Evolutionary conservation across 1,140 invertebrate genomes (phyloP), one percentile per base, ranked within the genome.

Genomic region (Papilio aristodemus): DNA sequence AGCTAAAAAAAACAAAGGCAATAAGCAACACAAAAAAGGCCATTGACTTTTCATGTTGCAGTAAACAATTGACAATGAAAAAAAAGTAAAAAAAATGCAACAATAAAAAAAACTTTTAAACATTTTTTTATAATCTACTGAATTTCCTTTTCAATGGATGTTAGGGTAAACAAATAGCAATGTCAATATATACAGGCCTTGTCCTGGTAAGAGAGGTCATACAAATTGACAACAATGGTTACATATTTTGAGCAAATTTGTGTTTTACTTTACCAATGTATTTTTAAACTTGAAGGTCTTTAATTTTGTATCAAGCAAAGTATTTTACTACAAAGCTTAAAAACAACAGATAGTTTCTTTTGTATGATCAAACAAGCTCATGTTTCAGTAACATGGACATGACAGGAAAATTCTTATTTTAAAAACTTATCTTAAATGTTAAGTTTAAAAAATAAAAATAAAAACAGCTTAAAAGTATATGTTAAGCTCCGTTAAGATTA

Each of bases 161-260:
- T 62, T 19, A 62, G 36, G n/a, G 14, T 36, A 39, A 62, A 22
- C 32, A 36, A 19, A 14, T 4, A 50, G 14, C 32, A 62, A 39
- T 62, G 59, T 62, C 32, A 36, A 37, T 39, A 19, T 9, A 38
- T n/a, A 62, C n/a, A n/a, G n/a, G 17, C 59, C 59, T 62, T 62
- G 59, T 62, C 36, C 27, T 38, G 14, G 27, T 62, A 19, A 62
- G 1, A 38, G 59, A 62, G 32, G 59, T 36, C 36, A 39, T n/a
- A 36, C 19, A 62, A 38, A 36, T 62, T 38, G 32, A 27, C 57
- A 54, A 62, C 32, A 62, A 39, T 38, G 32, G 27, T 38, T 39
- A 22, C 8, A 22, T 17, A 62, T 62, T 60, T 19, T 22, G 17
- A 22, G 6, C 46, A 54, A 54, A 54, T 13, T 0, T 50, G 1